Percentiles rank a stretch among this genome's conserved stretches.
These are phyloP conservation scores for Colaptes auratus DNA, from an alignment of 2,113 vertebrate genomes.

Conservation along the genomic window DNA sequence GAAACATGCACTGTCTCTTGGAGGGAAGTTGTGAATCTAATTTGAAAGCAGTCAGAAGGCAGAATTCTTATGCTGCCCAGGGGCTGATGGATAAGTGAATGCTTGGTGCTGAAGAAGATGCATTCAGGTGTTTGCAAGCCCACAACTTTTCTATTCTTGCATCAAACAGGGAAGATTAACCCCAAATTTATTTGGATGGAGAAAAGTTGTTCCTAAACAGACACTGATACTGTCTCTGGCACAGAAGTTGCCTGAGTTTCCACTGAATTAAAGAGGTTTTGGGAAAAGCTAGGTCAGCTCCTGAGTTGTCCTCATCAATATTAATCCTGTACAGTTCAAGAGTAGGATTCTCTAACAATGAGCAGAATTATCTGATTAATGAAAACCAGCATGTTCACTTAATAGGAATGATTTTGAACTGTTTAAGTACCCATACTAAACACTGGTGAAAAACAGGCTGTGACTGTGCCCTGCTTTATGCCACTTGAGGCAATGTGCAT, in stretches of 20 bases:
- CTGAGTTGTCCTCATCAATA: neutral
- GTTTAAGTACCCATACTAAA: neutral
- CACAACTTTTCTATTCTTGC: neutral
- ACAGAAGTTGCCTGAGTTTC: neutral
- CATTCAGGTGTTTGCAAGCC: neutral
- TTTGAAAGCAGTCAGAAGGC: neutral
- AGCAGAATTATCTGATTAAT: neutral
- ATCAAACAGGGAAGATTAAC: neutral
- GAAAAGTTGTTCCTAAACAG: neutral
- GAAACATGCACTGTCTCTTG: neutral
- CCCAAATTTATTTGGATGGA: neutral
- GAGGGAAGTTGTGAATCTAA: neutral
- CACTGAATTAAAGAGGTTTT: neutral
- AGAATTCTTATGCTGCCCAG: neutral
- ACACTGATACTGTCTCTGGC: neutral
- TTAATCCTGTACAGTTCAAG: neutral
- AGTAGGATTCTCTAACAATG: neutral
- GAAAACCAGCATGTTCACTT: neutral
- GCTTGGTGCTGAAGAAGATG: neutral
- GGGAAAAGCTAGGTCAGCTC: neutral
- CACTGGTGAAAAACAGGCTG: too few species aligned
- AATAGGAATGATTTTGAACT: neutral
- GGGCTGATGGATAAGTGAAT: neutral
- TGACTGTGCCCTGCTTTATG: too few species aligned
- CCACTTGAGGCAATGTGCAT: accelerated